These are phyloP conservation scores for Trididemnum clinides DNA, from an alignment of 23 tunicate species.

Conservation along the genomic window DNA sequence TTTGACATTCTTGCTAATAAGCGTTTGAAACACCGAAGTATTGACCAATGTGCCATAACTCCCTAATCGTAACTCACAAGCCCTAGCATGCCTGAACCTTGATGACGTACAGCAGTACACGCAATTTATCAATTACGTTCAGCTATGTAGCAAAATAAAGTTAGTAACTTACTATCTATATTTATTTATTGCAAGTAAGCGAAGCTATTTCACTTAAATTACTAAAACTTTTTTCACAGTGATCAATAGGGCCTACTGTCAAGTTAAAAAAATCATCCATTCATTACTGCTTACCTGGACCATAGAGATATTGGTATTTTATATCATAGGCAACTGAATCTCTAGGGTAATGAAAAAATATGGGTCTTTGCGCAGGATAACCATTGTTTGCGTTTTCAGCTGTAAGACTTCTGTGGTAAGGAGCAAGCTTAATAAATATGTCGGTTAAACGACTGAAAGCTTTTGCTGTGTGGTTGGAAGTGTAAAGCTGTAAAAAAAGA, in stretches of 20 bases:
- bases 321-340: slow-evolving; percentile 64
- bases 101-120: too few relatives aligned
- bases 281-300: slow-evolving; percentile 76
- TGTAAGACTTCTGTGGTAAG: slow-evolving; percentile 71
- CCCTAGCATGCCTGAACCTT: too few relatives aligned
- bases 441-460: slow-evolving; percentile 64
- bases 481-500: slow-evolving; percentile 56
- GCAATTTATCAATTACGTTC: too few relatives aligned
- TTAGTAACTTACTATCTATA: too few relatives aligned
- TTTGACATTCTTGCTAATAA: too few relatives aligned
- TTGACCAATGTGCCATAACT: too few relatives aligned
- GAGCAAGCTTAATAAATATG: slow-evolving; percentile 29
- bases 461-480: slow-evolving; percentile 52
- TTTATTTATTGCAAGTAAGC: not conserved
- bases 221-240: not conserved
- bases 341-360: slow-evolving; percentile 76
- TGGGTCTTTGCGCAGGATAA: slow-evolving; percentile 85
- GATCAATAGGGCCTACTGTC: too few relatives aligned
- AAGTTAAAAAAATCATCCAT: too few relatives aligned
- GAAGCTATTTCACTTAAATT: not conserved
- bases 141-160: too few relatives aligned
- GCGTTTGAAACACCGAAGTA: too few relatives aligned
- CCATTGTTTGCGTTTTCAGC: slow-evolving; percentile 41
- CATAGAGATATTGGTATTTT: slow-evolving; percentile 82
- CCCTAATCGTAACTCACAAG: too few relatives aligned